Evolutionary conservation across 2,888 invertebrate genomes (phyloP), one percentile per base, ranked within the genome.

Genomic region (Mayetiola destructor): DNA sequence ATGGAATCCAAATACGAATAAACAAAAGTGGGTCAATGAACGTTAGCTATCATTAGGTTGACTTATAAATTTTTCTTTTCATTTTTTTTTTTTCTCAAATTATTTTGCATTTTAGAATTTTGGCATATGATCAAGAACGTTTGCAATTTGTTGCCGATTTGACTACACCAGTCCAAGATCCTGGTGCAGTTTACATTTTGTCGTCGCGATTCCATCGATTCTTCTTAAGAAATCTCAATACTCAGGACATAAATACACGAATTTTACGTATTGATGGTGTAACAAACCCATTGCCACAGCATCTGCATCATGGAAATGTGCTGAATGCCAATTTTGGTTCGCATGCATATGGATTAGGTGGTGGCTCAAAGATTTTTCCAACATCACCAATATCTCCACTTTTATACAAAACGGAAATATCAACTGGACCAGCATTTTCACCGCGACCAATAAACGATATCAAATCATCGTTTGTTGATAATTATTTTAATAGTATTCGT

Each of bases 111-210:
- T 54, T 57, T 69, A 87, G 86, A 59, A 77, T 88, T 55, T 63
- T 88, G 35, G 84, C 85, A 0, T 82, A 81, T 64, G 85, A 85
- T 66, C 76, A 80, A 0, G 81, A 84, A 62, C 75, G 78, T 59
- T 72, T 89, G 27, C 89, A 89, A 70, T 89, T 89, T 69, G 79
- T 81, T 23, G 84, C 88, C 0, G 89, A 89, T 63, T 77, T 89
- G 58, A 73, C 82, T 61, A 80, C 81, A 74, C 77, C 79, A 0
- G 78, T 77, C 59, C 75, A 78, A 1, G 88, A 88, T 70, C 79
- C 79, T 36, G 81, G 81, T 8, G 79, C 79, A 55, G 67, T 88
- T n/a, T 90, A 87, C 82, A 73, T 79, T 4, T 71, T 89, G 35
- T 79, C 85, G 1, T 81, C 86, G 1, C 79, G 84, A 59, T 87